phyloP scores from a whole-genome alignment of 2,888 invertebrate genomes.

The Drosophila acutilabella region DNA sequence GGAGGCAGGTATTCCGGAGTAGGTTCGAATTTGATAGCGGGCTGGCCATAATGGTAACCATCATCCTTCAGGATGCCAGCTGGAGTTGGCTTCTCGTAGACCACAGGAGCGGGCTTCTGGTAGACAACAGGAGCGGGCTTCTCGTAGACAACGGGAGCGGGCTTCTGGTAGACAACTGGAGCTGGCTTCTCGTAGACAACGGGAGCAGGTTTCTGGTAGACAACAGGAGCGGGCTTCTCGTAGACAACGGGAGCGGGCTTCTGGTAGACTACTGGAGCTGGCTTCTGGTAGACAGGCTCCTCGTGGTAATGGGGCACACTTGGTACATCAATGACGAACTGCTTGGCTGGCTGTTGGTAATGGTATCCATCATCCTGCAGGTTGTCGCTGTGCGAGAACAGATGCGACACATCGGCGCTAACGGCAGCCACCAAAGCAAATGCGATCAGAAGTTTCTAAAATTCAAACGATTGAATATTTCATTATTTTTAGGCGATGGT shows the following conservation, averaged over 20 bases:
- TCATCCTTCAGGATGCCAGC: slow-evolving; percentile 66
- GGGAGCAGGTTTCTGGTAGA: slow-evolving; percentile 52
- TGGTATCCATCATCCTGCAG: slow-evolving; percentile 82
- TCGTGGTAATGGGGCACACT: slow-evolving; percentile 33
- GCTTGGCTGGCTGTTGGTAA: slow-evolving; percentile 60
- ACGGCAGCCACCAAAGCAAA: slow-evolving; percentile 80
- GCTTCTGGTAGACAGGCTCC: slow-evolving; percentile 47
- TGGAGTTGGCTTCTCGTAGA: slow-evolving; percentile 25
- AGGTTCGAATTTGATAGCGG: slow-evolving; percentile 47
- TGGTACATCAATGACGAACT: slow-evolving; percentile 75
- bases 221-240: slow-evolving; percentile 24
- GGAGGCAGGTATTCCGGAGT: slow-evolving; percentile 46
- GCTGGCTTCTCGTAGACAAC: slow-evolving; percentile 38
- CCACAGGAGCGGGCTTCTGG: slow-evolving; percentile 25
- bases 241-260: slow-evolving; percentile 34
- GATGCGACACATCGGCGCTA: slow-evolving; percentile 82
- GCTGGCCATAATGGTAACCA: slow-evolving; percentile 65
- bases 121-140: slow-evolving; percentile 29
- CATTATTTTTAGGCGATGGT: slow-evolving; percentile 1
- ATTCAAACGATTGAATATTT: slow-evolving; percentile 26
- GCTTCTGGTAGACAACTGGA: slow-evolving; percentile 17
- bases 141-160: slow-evolving; percentile 48
- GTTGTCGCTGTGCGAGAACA: slow-evolving; percentile 80
- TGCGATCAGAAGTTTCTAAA: slow-evolving; percentile 80
- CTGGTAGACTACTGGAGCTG: slow-evolving; percentile 34